A percentile compares a stretch with the other conserved stretches of the same genome.
Evolutionary conservation across 2,888 invertebrate genomes (phyloP).

Genomic region (Clepsis dumicolana): DNA sequence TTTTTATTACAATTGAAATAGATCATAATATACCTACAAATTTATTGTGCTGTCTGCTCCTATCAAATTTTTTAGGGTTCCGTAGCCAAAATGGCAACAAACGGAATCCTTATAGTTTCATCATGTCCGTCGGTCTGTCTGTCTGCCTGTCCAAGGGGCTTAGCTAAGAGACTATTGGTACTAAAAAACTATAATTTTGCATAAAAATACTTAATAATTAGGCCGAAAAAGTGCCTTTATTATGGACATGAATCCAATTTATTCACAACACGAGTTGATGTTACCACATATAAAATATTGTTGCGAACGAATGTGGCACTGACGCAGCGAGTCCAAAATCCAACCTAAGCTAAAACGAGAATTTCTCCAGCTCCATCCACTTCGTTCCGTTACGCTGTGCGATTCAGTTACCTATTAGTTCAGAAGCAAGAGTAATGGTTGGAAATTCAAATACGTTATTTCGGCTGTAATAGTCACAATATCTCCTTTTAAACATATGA

Average conservation of each 20-base stretch:
- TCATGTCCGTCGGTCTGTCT: too few species aligned
- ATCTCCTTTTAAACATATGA: background rate
- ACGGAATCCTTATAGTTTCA: too few species aligned
- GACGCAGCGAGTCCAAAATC: background rate
- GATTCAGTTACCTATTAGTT: constrained; percentile 2
- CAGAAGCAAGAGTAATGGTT: background rate
- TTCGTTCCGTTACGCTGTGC: background rate
- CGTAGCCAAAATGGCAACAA: too few species aligned
- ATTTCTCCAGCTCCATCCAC: background rate
- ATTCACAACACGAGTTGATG: background rate
- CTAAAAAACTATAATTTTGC: too few species aligned
- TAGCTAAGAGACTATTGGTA: too few species aligned
- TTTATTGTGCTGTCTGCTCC: too few species aligned
- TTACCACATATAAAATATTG: background rate
- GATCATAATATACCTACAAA: too few species aligned
- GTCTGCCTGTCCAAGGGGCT: too few species aligned
- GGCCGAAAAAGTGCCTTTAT: too few species aligned
- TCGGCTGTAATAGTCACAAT: background rate
- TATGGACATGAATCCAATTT: background rate
- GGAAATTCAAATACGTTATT: background rate
- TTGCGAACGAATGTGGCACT: background rate
- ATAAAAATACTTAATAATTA: too few species aligned
- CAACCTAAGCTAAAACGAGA: background rate
- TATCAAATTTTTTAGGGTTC: too few species aligned
- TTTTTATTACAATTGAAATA: too few species aligned